phyloP scores from a whole-genome alignment of 2,797 vertebrate genomes.

The Fundulus diaphanus region DNA sequence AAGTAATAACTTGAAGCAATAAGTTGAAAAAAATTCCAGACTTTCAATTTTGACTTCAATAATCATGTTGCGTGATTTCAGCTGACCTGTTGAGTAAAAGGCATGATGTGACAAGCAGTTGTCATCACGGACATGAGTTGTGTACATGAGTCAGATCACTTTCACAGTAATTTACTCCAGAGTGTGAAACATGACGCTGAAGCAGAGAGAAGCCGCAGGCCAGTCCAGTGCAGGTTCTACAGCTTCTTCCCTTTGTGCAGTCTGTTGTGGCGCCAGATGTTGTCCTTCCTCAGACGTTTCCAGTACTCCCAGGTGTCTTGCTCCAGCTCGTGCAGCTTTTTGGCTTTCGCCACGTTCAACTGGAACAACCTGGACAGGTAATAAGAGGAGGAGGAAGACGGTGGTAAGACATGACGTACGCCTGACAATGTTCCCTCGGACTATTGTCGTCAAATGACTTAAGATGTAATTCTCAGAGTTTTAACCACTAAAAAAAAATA shows the following conservation, averaged over 20 bases:
- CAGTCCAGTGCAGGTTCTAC: constrained; percentile 59
- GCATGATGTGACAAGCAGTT: neutral
- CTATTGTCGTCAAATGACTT: neutral
- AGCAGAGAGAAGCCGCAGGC: neutral
- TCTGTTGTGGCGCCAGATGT: constrained; percentile 87
- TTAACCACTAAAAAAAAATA: no score
- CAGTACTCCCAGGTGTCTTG: constrained; percentile 82
- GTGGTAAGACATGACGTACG: neutral
- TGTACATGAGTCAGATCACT: neutral
- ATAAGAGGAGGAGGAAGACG: neutral
- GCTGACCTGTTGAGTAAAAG: neutral
- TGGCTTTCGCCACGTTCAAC: constrained; percentile 82
- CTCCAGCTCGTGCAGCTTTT: constrained; percentile 85
- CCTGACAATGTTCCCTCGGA: neutral
- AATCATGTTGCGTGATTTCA: neutral
- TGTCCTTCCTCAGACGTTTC: constrained; percentile 88
- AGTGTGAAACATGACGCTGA: neutral
- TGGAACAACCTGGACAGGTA: constrained; percentile 86
- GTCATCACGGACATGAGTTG: constrained; percentile 12
- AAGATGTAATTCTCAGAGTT: neutral
- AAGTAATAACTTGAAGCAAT: neutral
- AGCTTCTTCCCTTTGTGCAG: constrained; percentile 85
- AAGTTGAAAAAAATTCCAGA: neutral
- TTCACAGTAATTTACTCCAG: constrained; percentile 11
- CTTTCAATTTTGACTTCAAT: neutral